Conservation (phyloP, 2,888 invertebrate genomes). For the Cephus rjabovi region DNA sequence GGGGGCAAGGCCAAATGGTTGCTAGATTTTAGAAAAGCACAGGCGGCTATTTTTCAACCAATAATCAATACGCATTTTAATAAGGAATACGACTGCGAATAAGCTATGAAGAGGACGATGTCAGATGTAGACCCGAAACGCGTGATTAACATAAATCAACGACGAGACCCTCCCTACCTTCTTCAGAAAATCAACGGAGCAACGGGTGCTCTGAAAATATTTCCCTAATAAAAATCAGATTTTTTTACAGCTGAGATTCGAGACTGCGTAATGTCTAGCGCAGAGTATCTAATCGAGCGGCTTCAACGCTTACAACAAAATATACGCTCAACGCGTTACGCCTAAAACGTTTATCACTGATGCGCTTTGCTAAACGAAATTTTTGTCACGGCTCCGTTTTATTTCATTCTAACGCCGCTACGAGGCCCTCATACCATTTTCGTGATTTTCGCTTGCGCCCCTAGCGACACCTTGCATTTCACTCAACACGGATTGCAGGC, state of each 20-base stretch:
- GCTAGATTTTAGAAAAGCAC: slow-evolving; percentile 1
- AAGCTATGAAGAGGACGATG: not conserved
- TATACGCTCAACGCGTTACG: slow-evolving; percentile 27
- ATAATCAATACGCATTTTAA: slow-evolving; percentile 8
- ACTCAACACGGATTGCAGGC: not conserved
- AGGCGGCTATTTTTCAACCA: not conserved
- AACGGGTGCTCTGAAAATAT: slow-evolving; percentile 33
- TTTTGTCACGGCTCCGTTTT: slow-evolving; percentile 30
- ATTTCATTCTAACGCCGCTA: slow-evolving; percentile 44
- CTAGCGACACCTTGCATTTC: not conserved
- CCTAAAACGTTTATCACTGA: slow-evolving; percentile 24
- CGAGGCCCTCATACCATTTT: slow-evolving; percentile 37
- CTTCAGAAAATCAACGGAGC: slow-evolving; percentile 30
- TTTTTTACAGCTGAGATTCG: not conserved
- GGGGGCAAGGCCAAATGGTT: slow-evolving; percentile 2
- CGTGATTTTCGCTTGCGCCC: not conserved
- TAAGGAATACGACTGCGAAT: not conserved
- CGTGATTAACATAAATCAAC: slow-evolving; percentile 23
- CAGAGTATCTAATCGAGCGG: not conserved
- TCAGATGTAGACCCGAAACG: not conserved
- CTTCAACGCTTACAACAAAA: slow-evolving; percentile 23
- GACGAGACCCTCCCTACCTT: slow-evolving; percentile 42
- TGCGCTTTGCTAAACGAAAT: slow-evolving; percentile 30
- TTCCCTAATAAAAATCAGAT: slow-evolving; percentile 28
- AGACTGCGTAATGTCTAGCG: not conserved